Evolutionary conservation across 2,797 vertebrate genomes (phyloP), one percentile per base, ranked within the genome.

Genomic region (Apogon talboti): DNA sequence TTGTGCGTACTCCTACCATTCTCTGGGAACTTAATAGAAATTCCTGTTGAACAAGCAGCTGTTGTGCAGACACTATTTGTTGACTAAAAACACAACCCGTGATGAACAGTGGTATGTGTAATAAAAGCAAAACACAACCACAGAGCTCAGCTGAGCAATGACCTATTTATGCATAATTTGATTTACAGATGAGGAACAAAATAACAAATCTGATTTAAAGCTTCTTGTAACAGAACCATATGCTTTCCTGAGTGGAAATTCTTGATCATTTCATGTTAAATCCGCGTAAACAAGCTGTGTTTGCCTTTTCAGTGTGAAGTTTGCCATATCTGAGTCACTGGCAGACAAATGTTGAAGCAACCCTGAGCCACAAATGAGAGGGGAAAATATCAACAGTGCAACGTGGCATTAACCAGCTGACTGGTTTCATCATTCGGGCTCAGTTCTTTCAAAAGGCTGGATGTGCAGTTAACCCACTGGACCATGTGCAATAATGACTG

Each of bases 361-460:
- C 11, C 59, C n/a, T 64, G 30, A 82, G 58, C 46, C 74, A 52
- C 63, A 73, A 41, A 85, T 58, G 80, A 79, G 80, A 79, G 68
- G 59, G 35, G 16, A 74, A 72, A 75, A 69, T 78, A 81, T 85
- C 87, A 91, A 84, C 84, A 85, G 81, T 87, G 87, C 90, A 89
- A 93, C 88, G 91, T 92, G 92, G 91, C 91, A 91, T 28, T 66
- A 81, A 85, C 71, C 88, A 90, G 90, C 87, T 82, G 83, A 91
- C 88, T 79, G 72, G 53, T 83, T 85, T 85, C 80, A 84, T 83
- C 76, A 77, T 65, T 55, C 83, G 79, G 61, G 19, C 75, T 60
- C 46, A 58, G 63, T 66, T 80, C 56, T 64, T 54, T 58, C 43
- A 80, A 69, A 65, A 43, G 47, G 37, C 56, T 41, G 52, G 51